phyloP scores from a whole-genome alignment of 2,113 vertebrate genomes.

The Variabilichromis moorii region DNA sequence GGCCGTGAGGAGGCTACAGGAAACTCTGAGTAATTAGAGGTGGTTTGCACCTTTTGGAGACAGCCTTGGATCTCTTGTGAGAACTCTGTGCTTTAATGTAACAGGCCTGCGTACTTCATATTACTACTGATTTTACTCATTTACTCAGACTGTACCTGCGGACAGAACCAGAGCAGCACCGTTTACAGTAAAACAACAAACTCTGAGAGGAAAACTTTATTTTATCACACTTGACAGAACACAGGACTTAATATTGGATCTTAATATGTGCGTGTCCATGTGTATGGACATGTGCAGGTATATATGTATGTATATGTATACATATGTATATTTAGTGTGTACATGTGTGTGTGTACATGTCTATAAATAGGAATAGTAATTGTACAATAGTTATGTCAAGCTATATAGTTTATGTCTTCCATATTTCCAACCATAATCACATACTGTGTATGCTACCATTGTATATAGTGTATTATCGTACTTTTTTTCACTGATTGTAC shows the following conservation, averaged over 20 bases:
- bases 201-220: neutral
- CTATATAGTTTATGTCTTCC: neutral
- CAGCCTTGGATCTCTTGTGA: neutral
- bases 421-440: neutral
- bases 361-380: neutral
- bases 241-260: rapidly evolving
- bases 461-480: neutral
- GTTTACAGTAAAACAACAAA: neutral
- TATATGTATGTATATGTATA: neutral
- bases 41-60: neutral
- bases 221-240: neutral
- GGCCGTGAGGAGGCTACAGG: neutral
- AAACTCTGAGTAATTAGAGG: neutral
- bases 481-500: neutral
- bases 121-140: neutral
- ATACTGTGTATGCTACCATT: rapidly evolving
- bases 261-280: neutral
- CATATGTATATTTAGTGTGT: neutral
- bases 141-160: neutral
- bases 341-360: neutral
- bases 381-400: neutral
- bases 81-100: neutral
- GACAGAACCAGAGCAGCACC: neutral
- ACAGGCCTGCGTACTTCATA: neutral
- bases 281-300: neutral